phyloP scores from a whole-genome alignment of 2,113 vertebrate species.

The Cichladusa arquata region DNA sequence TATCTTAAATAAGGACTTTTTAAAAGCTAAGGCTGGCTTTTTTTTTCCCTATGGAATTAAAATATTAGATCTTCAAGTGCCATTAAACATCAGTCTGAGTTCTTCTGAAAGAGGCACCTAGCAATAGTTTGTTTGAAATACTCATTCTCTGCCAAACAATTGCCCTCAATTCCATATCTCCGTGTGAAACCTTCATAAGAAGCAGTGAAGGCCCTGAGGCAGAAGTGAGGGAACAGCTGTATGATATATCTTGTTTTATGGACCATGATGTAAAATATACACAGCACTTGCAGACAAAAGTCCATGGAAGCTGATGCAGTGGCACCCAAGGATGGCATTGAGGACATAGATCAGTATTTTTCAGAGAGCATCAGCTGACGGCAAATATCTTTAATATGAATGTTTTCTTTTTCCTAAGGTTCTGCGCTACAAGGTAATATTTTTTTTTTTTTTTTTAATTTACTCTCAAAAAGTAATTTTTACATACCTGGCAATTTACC shows the following conservation, averaged over 20 bases:
- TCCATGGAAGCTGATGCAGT: background rate
- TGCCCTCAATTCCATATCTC: background rate
- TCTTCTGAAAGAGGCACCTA: background rate
- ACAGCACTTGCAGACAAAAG: no score
- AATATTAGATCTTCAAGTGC: background rate
- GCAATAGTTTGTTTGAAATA: background rate
- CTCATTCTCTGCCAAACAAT: background rate
- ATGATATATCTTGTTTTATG: background rate
- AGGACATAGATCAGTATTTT: background rate
- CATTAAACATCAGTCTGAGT: background rate
- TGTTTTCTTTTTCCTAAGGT: background rate
- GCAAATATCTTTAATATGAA: background rate
- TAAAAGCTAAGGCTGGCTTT: background rate
- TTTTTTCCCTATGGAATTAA: background rate
- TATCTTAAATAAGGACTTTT: background rate
- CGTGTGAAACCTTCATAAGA: background rate
- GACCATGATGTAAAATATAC: accelerated
- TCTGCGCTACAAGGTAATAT: background rate
- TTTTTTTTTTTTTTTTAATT: background rate
- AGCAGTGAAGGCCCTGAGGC: background rate
- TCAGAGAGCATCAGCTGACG: background rate
- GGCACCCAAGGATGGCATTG: background rate
- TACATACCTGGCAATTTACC: background rate
- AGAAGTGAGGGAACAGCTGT: background rate
- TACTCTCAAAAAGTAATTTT: background rate